Conservation (phyloP, 2,888 invertebrate genomes). For the Cosmia trapezina region DNA sequence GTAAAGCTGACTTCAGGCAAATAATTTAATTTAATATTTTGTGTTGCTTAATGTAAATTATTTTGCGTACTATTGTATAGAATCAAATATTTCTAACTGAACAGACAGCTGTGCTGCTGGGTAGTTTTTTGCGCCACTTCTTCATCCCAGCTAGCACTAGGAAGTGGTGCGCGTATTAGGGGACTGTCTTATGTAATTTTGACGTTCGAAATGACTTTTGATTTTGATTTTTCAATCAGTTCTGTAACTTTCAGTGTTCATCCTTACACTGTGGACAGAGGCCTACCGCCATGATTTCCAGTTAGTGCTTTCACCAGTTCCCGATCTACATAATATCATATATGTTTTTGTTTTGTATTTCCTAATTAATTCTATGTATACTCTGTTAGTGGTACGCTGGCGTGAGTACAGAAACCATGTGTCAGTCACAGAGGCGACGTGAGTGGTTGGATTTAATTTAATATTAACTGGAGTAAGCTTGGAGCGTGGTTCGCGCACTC, state of each 20-base stretch:
- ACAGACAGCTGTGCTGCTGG: too few relatives aligned
- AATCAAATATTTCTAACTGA: too few relatives aligned
- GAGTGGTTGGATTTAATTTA: slow-evolving; percentile 73
- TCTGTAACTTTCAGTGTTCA: not conserved
- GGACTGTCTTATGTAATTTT: too few relatives aligned
- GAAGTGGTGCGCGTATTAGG: too few relatives aligned
- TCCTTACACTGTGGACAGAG: not conserved
- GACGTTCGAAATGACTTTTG: too few relatives aligned
- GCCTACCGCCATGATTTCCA: not conserved
- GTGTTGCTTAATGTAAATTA: too few relatives aligned
- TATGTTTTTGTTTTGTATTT: not conserved
- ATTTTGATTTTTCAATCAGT: not conserved
- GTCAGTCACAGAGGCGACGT: slow-evolving; percentile 62
- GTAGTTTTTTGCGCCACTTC: too few relatives aligned
- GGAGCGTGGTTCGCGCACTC: slow-evolving; percentile 26
- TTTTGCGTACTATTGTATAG: too few relatives aligned
- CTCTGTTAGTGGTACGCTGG: slow-evolving; percentile 17
- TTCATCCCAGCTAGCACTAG: too few relatives aligned
- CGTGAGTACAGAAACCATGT: slow-evolving; percentile 40
- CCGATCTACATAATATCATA: not conserved
- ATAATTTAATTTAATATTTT: too few relatives aligned
- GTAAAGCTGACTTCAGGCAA: too few relatives aligned
- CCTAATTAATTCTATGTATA: slow-evolving; percentile 15
- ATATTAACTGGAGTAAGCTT: slow-evolving; percentile 33
- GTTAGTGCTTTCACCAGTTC: not conserved